phyloP scores from a whole-genome alignment of 2,797 vertebrate genomes.

The Lindbergichthys nudifrons region DNA sequence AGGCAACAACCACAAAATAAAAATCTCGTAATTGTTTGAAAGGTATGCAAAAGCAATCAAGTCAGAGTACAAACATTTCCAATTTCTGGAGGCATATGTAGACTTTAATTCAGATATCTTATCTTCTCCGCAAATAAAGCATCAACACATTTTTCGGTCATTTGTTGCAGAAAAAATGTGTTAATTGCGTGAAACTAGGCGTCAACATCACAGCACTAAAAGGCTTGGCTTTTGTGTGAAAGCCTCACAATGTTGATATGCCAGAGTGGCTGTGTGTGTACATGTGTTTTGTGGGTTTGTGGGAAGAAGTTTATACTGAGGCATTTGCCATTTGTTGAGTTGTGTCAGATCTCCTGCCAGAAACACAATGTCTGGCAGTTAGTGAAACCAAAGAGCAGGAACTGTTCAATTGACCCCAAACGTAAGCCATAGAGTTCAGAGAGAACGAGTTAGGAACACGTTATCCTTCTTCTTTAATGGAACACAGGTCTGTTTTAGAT shows the following conservation, averaged over 20 bases:
- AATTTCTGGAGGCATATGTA: slow-evolving; percentile 8
- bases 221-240: slow-evolving; percentile 54
- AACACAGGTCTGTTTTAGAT: slow-evolving; percentile 56
- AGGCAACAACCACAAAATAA: slow-evolving; percentile 45
- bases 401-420: slow-evolving; percentile 72
- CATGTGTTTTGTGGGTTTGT: slow-evolving; percentile 49
- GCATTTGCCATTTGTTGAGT: slow-evolving; percentile 56
- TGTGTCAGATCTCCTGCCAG: slow-evolving; percentile 62
- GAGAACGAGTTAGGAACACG: slow-evolving; percentile 43
- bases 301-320: slow-evolving; percentile 42
- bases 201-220: slow-evolving; percentile 56
- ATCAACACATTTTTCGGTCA: slow-evolving; percentile 37
- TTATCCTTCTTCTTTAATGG: slow-evolving; percentile 55
- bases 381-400: slow-evolving; percentile 71
- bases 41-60: slow-evolving; percentile 38
- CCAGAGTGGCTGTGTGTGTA: slow-evolving; percentile 43
- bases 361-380: slow-evolving; percentile 58
- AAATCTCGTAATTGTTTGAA: slow-evolving; percentile 38
- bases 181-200: slow-evolving; percentile 45
- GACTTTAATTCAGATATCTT: slow-evolving; percentile 34
- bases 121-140: slow-evolving; percentile 36
- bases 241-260: slow-evolving; percentile 49
- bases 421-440: slow-evolving; percentile 30
- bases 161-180: slow-evolving; percentile 56
- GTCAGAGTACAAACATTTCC: slow-evolving; percentile 24